phyloP scores from a whole-genome alignment of 2,888 invertebrate genomes.

The Xestia c-nigrum region DNA sequence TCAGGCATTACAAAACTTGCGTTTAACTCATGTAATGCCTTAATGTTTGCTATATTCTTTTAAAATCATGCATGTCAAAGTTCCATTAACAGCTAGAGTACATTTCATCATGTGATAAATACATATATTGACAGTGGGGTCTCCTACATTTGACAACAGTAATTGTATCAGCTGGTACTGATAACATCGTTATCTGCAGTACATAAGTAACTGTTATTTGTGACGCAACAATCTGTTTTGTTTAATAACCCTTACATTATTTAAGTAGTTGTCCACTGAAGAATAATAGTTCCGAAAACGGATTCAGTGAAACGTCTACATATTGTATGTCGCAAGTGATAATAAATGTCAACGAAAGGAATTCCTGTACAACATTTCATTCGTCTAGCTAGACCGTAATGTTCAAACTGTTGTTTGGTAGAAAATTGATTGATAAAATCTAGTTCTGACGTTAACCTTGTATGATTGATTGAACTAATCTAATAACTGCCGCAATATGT shows the following conservation, averaged over 20 bases:
- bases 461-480: too few relatives aligned
- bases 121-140: neutral
- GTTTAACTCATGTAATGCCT: too few relatives aligned
- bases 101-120: slow-evolving; percentile 30
- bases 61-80: neutral
- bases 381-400: neutral
- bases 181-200: slow-evolving; percentile 1
- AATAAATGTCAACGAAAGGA: neutral
- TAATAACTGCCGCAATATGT: neutral
- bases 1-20: too few relatives aligned
- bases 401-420: neutral
- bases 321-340: neutral
- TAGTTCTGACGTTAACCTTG: neutral
- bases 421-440: neutral
- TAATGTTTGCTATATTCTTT: neutral
- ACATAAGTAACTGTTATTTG: too few relatives aligned
- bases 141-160: neutral
- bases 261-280: neutral
- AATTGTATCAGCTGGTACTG: neutral
- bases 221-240: slow-evolving; percentile 1
- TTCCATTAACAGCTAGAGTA: slow-evolving; percentile 2
- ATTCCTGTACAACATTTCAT: neutral
- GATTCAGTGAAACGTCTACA: neutral
- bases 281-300: neutral
- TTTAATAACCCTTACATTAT: neutral